These are phyloP conservation scores for western clawed frog (Xenopus tropicalis) DNA, from an alignment of 2,113 vertebrate genomes.

Conservation along the genomic window UCB_Xtro_10.0 CM004447.2:112733001-112733500, in stretches of 20 bases:
- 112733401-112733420: conserved; percentile 9
- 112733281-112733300: conserved; percentile 51
- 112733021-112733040: too few relatives aligned
- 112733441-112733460: conserved; percentile 36
- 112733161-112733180: conserved; percentile 97
- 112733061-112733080: too few relatives aligned
- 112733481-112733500: conserved; percentile 24
- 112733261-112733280: conserved; percentile 85
- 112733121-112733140: conserved; percentile 72
- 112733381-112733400: conserved; percentile 17
- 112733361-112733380: conserved; percentile 5
- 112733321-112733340: conserved; percentile 44
- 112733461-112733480: conserved; percentile 39
- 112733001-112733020: too few relatives aligned
- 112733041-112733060: too few relatives aligned
- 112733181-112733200: conserved; percentile 93
- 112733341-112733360: conserved; percentile 26
- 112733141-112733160: conserved; percentile 92
- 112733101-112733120: conserved; percentile 51
- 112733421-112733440: conserved; percentile 23
- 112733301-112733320: conserved; percentile 23
- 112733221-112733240: conserved; percentile 64
- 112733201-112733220: conserved; percentile 67
- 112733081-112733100: too few relatives aligned
- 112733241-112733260: conserved; percentile 60